Evolutionary conservation across 2,888 invertebrate genomes (phyloP).

Genomic region (Brachypterus glaber): DNA sequence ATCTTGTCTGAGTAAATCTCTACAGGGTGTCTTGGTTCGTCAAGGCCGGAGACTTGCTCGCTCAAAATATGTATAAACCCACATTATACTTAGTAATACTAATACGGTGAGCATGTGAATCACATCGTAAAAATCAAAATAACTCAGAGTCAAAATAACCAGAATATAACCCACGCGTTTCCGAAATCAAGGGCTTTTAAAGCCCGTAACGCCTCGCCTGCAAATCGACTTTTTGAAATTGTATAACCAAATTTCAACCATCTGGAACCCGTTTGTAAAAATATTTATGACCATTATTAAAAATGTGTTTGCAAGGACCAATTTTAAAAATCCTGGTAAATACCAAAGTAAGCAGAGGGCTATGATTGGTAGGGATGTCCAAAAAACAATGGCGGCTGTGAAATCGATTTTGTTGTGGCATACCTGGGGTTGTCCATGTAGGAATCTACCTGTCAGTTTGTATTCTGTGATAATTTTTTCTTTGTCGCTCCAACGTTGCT

Average conservation of each 20-base stretch:
- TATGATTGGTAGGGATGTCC: constrained; percentile 50
- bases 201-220: neutral
- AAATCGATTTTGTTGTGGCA: constrained; percentile 37
- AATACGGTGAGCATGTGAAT: too few species aligned
- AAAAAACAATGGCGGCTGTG: constrained; percentile 52
- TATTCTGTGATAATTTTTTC: constrained; percentile 53
- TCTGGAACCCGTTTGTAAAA: constrained; percentile 51
- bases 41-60: too few species aligned
- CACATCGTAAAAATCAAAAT: too few species aligned
- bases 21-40: too few species aligned
- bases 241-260: constrained; percentile 41
- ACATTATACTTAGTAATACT: too few species aligned
- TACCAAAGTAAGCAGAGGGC: constrained; percentile 42
- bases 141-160: too few species aligned
- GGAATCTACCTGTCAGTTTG: constrained; percentile 45
- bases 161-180: too few species aligned
- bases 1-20: too few species aligned
- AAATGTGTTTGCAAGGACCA: constrained; percentile 48
- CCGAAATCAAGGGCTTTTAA: too few species aligned
- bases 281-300: constrained; percentile 47
- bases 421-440: constrained; percentile 32
- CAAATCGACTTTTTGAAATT: constrained; percentile 17
- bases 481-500: constrained; percentile 57
- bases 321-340: constrained; percentile 44
- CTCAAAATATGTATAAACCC: too few species aligned